Evolutionary conservation across 2,113 vertebrate genomes (phyloP), one percentile per base, ranked within the genome.

Genomic region (Macaca nemestrina): DNA sequence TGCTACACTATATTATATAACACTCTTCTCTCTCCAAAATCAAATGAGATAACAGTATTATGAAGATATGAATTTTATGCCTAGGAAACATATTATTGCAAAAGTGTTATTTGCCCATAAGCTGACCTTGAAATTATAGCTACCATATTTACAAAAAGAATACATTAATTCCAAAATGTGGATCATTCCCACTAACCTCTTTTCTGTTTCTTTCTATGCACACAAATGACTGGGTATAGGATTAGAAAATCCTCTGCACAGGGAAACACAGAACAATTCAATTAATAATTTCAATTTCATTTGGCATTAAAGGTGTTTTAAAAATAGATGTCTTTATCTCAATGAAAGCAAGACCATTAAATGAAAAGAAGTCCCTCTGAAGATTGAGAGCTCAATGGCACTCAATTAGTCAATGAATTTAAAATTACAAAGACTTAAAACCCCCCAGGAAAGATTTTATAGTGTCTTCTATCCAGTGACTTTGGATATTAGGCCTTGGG

Each of bases 211-310:
- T 94, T 97, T 85, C 45, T 72, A 78, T 68, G 32, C 61, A 83
- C 45, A 80, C 61, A 72, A 90, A 95, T 97, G 84, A 73, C 32
- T 95, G 64, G 16, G 6, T 85, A 88, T 68, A 95, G 68, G 81
- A 93, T 94, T 91, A 90, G 90, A 94, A 98, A 96, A 88, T 94
- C 80, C 32, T 95, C 92, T 97, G 59, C 88, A 52, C 23, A 3
- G 43, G 87, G 97, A 95, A 93, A 92, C 72, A 92, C 27, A 92
- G 92, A 91, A 96, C 89, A 96, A 97, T 95, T 95, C 96, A 97
- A 97, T 96, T 98, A 97, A 96, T 96, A 97, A 97, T 95, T 98
- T 96, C 91, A 97, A 97, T 98, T 97, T 96, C 95, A 95, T 86
- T 93, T 97, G 87, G 80, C 55, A 93, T 95, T 96, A 92, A 88